Conservation (phyloP, 2,113 vertebrate species). For the Urocynchramus pylzowi region DNA sequence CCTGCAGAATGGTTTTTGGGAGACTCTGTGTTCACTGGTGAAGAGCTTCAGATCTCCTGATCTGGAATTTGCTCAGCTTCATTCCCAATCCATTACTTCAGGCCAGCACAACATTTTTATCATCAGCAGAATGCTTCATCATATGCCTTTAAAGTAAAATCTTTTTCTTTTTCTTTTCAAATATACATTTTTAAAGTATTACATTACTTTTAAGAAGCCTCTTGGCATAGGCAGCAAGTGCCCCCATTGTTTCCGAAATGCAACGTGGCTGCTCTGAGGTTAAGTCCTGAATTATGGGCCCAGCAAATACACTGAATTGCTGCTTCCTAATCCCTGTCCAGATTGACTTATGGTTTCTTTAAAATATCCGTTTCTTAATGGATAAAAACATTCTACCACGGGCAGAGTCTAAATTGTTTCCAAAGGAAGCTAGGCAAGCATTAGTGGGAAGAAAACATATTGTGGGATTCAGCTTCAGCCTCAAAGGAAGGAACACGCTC, state of each 20-base stretch:
- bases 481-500: constrained; percentile 46
- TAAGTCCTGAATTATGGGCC: constrained; percentile 56
- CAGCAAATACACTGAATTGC: constrained; percentile 49
- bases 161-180: background rate
- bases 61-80: background rate
- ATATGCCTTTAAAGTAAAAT: background rate
- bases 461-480: constrained; percentile 45
- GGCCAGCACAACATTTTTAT: background rate
- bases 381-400: constrained; percentile 54
- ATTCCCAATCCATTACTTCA: background rate
- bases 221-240: constrained; percentile 28
- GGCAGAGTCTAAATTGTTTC: constrained; percentile 61
- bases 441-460: constrained; percentile 57
- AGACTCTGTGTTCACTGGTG: background rate
- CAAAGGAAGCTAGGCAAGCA: constrained; percentile 62
- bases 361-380: constrained; percentile 68
- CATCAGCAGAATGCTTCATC: background rate
- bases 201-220: constrained; percentile 56
- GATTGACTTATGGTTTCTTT: constrained; percentile 64
- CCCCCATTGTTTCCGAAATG: constrained; percentile 59
- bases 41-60: background rate
- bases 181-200: constrained; percentile 54
- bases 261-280: constrained; percentile 65
- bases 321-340: constrained; percentile 53
- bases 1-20: background rate